Evolutionary conservation across 2,797 vertebrate species (phyloP), one percentile per base, ranked within the genome.

Genomic region (Eupleurogrammus muticus): DNA sequence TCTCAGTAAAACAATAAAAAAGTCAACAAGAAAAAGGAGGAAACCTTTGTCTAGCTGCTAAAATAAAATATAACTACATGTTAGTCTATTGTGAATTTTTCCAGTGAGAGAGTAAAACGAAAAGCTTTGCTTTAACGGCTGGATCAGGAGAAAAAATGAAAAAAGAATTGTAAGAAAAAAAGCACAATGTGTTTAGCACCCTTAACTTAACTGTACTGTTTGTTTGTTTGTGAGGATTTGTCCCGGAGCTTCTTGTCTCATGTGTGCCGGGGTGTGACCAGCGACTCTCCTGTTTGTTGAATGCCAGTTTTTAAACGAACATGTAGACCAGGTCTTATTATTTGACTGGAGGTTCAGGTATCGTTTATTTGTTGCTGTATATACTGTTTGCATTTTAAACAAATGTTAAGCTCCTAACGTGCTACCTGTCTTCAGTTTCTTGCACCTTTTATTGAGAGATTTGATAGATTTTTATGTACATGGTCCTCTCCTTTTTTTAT

Each of bases 251-350:
- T 46, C 14, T 23, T 50, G 23, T 70, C 2, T 6, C 77, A 17
- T 42, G 14, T 55, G 10, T 75, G 11, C 14, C 89, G 96, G 96
- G 96, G 93, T 95, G 92, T 97, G 96, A 96, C 95, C 96, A 79
- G 94, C 90, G 95, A 95, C 92, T 94, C 96, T 78, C 96, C 95
- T 86, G 95, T 96, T 51, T 61, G 19, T 46, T 9, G 24, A 69
- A 35, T 55, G 38, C 23, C 13, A 28, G 1, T 17, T 49, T 52
- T 40, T 23, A 17, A 54, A 35, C 35, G 4, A 49, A 48, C 4
- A 24, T 60, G 56, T 28, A 24, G 19, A 23, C 16, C 9, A 8
- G 16, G 19, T 46, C 19, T 51, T 36, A 7, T 46, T 35, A 4
- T 21, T 40, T 34, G 19, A 38, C 34, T 16, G 5, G 46, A 42